These are phyloP conservation scores for Hyppa rectilinea DNA, from an alignment of 2,888 invertebrate species.

Conservation along the genomic window DNA sequence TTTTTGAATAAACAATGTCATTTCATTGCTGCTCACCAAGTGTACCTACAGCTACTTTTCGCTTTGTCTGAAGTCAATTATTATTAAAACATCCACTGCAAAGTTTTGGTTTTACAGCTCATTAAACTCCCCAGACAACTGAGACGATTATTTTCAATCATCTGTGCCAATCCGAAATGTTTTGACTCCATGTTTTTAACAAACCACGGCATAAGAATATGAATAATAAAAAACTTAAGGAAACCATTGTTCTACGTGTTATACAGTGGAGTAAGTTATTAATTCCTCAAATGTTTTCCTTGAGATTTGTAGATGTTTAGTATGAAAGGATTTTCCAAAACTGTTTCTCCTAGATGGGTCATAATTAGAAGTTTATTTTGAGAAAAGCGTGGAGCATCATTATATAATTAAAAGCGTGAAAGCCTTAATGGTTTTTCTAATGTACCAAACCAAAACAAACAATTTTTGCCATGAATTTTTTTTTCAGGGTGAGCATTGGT, in stretches of 20 bases:
- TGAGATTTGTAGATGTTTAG: not conserved
- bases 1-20: too few species aligned
- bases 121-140: not conserved
- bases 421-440: not conserved
- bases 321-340: not conserved
- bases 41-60: too few species aligned
- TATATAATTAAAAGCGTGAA: not conserved
- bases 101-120: not conserved
- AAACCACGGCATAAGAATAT: not conserved
- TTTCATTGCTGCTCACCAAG: too few species aligned
- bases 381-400: not conserved
- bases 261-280: not conserved
- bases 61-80: not conserved
- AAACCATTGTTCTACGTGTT: not conserved
- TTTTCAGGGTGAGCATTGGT: too few species aligned
- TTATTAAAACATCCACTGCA: constrained; percentile 6
- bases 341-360: not conserved
- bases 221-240: not conserved
- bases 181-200: not conserved
- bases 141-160: too few species aligned
- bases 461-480: too few species aligned
- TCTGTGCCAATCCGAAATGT: not conserved
- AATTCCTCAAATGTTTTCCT: constrained; percentile 7
- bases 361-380: not conserved
- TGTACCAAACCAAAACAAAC: too few species aligned